A percentile compares a stretch with the other conserved stretches of the same genome.
Conservation (phyloP, 2,797 vertebrate genomes). For the Streptopelia turtur region DNA sequence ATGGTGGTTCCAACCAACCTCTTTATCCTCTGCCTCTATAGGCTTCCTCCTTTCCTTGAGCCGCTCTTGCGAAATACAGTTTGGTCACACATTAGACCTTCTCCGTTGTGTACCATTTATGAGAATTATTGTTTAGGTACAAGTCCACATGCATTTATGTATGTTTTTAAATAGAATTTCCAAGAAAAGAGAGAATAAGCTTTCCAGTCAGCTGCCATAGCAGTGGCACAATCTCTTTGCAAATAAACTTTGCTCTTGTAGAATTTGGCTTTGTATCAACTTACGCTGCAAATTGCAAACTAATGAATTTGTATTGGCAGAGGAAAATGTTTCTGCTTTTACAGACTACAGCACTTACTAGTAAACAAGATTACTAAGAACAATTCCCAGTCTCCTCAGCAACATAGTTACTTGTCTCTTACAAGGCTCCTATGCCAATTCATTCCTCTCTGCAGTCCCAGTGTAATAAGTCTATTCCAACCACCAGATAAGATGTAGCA, state of each 20-base stretch:
- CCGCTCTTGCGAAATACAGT: neutral
- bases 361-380: slow-evolving; percentile 65
- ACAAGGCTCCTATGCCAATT: slow-evolving; percentile 24
- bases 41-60: neutral
- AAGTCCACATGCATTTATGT: neutral
- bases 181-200: neutral
- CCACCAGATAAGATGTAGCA: neutral
- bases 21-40: neutral
- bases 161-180: neutral
- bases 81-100: neutral
- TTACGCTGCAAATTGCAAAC: slow-evolving; percentile 59
- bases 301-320: slow-evolving; percentile 68
- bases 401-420: slow-evolving; percentile 67
- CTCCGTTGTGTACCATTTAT: neutral
- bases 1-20: neutral
- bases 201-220: slow-evolving; percentile 2
- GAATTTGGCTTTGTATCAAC: slow-evolving; percentile 53
- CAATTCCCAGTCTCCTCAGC: slow-evolving; percentile 62
- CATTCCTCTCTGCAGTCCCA: slow-evolving; percentile 4
- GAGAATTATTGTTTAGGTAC: neutral
- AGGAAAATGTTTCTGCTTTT: slow-evolving; percentile 51
- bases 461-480: slow-evolving; percentile 1
- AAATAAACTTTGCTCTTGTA: slow-evolving; percentile 51
- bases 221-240: slow-evolving; percentile 15
- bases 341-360: slow-evolving; percentile 42